Evolutionary conservation across 2,113 vertebrate species (phyloP).

Genomic region (Charina bottae): DNA sequence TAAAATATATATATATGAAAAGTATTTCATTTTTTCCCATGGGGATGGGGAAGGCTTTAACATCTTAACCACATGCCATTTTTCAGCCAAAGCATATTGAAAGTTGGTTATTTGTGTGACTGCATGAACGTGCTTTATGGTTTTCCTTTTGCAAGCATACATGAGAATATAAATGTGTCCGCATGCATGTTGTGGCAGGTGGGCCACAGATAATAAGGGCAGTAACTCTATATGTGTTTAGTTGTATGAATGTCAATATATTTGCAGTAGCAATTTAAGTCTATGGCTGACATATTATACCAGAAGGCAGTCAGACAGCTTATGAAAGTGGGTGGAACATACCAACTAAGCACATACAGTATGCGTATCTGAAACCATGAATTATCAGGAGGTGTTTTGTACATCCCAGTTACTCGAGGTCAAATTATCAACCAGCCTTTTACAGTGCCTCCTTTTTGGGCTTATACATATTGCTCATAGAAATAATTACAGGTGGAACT

Average conservation of each 20-base stretch:
- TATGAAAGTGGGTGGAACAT: neutral
- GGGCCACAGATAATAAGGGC: constrained; percentile 9
- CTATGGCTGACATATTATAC: neutral
- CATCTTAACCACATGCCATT: neutral
- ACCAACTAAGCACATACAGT: neutral
- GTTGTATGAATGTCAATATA: neutral
- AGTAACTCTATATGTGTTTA: neutral
- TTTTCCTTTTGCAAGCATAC: constrained; percentile 34
- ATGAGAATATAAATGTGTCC: constrained; percentile 9
- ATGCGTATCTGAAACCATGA: accelerated
- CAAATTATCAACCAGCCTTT: neutral
- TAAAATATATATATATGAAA: neutral
- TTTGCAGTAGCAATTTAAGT: accelerated
- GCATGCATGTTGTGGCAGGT: neutral
- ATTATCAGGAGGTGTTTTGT: neutral
- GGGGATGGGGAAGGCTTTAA: neutral
- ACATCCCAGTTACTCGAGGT: neutral
- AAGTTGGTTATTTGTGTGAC: constrained; percentile 20
- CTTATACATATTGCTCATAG: neutral
- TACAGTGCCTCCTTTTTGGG: neutral
- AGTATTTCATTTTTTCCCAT: neutral
- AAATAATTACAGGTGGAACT: constrained; percentile 24
- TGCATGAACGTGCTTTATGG: neutral
- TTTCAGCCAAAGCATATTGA: neutral
- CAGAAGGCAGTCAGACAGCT: neutral